Evolutionary conservation across 2,797 vertebrate genomes (phyloP).

Genomic region (Coranthus polyacanthus): DNA sequence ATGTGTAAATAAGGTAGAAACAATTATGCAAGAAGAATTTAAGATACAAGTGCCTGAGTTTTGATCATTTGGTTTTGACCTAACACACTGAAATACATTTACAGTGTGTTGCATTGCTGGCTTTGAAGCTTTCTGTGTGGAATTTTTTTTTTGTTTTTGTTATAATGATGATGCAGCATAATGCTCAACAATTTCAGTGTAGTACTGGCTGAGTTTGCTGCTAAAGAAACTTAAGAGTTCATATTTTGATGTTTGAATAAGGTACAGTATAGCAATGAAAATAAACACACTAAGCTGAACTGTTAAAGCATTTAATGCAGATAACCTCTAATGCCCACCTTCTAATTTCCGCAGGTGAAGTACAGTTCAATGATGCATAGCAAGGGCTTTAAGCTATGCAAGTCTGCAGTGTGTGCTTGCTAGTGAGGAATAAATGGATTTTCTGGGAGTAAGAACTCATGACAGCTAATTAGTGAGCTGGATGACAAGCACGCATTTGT

Average conservation of each 20-base stretch:
- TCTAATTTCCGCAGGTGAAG: conserved; percentile 32
- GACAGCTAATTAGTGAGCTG: conserved; percentile 74
- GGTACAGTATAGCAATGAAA: conserved; percentile 6
- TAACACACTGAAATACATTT: not conserved
- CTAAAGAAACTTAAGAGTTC: not conserved
- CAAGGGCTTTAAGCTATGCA: conserved; percentile 49
- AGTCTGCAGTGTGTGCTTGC: conserved; percentile 41
- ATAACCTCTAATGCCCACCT: conserved; percentile 1
- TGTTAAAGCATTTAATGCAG: conserved; percentile 17
- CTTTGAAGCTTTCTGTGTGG: not conserved
- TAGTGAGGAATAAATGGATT: conserved; percentile 62
- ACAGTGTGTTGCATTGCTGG: not conserved
- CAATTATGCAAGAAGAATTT: no score
- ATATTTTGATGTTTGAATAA: not conserved
- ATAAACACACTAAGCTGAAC: conserved; percentile 13
- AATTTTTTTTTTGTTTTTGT: not conserved
- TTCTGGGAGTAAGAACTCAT: conserved; percentile 58
- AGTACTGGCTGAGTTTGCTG: not conserved
- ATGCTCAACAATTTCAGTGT: conserved; percentile 7
- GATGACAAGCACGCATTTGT: conserved; percentile 39
- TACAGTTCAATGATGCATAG: conserved; percentile 32
- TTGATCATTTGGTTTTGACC: no score
- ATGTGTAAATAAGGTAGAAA: no score
- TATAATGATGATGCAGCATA: conserved; percentile 8
- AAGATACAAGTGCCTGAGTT: no score